Evolutionary conservation across 1,140 invertebrate species (phyloP).

Genomic region (Drosophila varians): DNA sequence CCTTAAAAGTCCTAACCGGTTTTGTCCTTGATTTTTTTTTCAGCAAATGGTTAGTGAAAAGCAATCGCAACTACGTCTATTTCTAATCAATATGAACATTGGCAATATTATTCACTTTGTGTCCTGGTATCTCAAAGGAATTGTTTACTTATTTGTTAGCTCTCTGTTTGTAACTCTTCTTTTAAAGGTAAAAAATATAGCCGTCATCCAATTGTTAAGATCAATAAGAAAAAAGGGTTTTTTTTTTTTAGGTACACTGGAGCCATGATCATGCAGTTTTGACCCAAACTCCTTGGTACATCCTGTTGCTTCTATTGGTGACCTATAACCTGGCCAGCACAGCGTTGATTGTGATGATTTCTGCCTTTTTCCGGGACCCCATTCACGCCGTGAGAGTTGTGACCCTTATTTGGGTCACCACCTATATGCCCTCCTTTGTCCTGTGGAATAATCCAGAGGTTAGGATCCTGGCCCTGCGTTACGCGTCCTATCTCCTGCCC

Average conservation of each 20-base stretch:
- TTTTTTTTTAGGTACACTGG: constrained; percentile 55
- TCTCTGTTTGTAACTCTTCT: not conserved
- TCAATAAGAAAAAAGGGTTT: too few relatives aligned
- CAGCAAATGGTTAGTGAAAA: constrained; percentile 63
- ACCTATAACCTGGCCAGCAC: constrained; percentile 36
- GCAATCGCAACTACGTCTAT: constrained; percentile 30
- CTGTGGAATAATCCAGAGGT: constrained; percentile 37
- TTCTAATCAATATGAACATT: constrained; percentile 63
- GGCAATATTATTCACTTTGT: constrained; percentile 49
- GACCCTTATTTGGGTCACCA: constrained; percentile 47
- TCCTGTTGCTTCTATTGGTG: constrained; percentile 29
- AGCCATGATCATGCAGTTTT: constrained; percentile 29
- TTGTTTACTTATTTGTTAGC: constrained; percentile 36
- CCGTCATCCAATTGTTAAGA: too few relatives aligned
- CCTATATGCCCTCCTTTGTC: constrained; percentile 57
- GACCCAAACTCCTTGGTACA: constrained; percentile 39
- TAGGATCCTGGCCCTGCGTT: not conserved
- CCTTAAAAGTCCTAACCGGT: not conserved
- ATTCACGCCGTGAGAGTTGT: constrained; percentile 25
- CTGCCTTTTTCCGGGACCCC: constrained; percentile 46
- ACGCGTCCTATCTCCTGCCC: constrained; percentile 33
- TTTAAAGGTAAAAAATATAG: constrained; percentile 43
- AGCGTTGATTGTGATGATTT: constrained; percentile 46
- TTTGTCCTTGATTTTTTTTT: not conserved
- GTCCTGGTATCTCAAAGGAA: constrained; percentile 43